Conservation (phyloP, 2,888 invertebrate species). For the Caenorhabditis drosophilae region DNA sequence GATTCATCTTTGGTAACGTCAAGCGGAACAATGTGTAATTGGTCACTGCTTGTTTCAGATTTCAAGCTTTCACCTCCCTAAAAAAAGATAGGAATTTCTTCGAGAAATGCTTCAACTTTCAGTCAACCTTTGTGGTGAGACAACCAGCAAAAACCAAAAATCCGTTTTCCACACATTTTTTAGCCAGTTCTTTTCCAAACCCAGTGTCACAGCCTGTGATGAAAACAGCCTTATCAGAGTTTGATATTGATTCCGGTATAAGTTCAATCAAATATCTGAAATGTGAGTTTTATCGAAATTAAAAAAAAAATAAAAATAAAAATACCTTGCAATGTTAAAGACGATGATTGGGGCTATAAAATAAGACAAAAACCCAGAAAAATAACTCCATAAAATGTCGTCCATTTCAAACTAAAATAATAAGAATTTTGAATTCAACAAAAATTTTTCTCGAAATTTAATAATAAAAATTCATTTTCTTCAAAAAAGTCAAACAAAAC, state of each 20-base stretch:
- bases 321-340: too few species aligned
- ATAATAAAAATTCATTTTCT: too few species aligned
- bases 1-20: constrained; percentile 77
- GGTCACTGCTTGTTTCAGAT: constrained; percentile 60
- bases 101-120: too few species aligned
- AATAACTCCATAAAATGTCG: too few species aligned
- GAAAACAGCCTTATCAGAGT: constrained; percentile 51
- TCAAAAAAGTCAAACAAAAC: too few species aligned
- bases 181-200: constrained; percentile 69
- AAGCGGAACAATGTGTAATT: constrained; percentile 76
- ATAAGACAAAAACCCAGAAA: too few species aligned
- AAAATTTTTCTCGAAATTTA: too few species aligned
- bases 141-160: constrained; percentile 82
- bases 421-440: too few species aligned
- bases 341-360: too few species aligned
- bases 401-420: too few species aligned
- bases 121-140: constrained; percentile 70
- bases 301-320: too few species aligned
- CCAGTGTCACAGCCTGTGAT: constrained; percentile 65
- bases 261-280: constrained; percentile 35
- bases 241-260: constrained; percentile 30
- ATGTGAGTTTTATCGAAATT: background rate
- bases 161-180: constrained; percentile 74
- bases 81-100: constrained; percentile 8
- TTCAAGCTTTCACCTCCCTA: constrained; percentile 74